Conservation (phyloP, 2,888 invertebrate genomes). For the Chydorus sphaericus region DNA sequence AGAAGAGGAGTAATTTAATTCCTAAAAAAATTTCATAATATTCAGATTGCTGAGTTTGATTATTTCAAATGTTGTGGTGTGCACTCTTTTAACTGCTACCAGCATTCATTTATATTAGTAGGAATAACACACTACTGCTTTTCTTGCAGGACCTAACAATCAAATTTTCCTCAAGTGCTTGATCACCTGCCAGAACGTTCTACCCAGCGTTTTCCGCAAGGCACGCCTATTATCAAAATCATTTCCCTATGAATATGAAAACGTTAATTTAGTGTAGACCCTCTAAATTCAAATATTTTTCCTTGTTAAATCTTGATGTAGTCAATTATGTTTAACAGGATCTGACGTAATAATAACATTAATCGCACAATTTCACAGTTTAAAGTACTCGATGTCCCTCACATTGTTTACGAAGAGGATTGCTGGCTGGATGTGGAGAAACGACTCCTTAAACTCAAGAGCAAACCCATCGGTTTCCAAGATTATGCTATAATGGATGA, state of each 20-base stretch:
- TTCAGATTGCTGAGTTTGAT: neutral
- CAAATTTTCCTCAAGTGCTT: conserved; percentile 4
- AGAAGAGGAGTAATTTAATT: neutral
- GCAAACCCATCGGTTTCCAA: conserved; percentile 8
- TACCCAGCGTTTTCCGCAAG: conserved; percentile 15
- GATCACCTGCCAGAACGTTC: conserved; percentile 12
- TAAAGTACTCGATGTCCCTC: conserved; percentile 14
- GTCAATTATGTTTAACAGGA: neutral
- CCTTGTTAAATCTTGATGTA: neutral
- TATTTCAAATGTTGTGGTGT: neutral
- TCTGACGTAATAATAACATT: too few species aligned
- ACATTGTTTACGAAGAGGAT: conserved; percentile 15
- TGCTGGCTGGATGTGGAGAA: conserved; percentile 14
- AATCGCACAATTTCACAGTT: too few species aligned
- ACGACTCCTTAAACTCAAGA: conserved; percentile 9
- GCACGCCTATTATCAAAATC: too few species aligned
- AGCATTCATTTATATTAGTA: too few species aligned
- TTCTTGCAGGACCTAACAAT: conserved; percentile 1
- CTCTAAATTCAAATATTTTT: neutral
- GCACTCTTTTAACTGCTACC: neutral
- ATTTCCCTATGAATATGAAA: too few species aligned
- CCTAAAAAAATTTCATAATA: too few species aligned
- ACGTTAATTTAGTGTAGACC: neutral
- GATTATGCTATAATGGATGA: conserved; percentile 13
- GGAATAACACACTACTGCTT: too few species aligned